These are phyloP conservation scores for Aphaenogaster rudis DNA, from an alignment of 1,140 invertebrate species.

Conservation along the genomic window DNA sequence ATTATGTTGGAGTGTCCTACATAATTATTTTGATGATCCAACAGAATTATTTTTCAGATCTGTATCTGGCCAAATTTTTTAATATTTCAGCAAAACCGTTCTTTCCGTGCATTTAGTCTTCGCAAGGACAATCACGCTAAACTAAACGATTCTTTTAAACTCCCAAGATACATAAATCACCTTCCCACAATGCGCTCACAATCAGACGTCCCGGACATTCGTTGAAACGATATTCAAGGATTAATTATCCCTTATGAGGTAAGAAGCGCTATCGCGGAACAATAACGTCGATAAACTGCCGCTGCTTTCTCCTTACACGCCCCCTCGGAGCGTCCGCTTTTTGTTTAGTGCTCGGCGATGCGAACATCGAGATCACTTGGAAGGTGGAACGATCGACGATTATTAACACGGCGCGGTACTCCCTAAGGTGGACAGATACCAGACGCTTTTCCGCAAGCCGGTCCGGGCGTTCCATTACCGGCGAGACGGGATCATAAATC, in stretches of 20 bases:
- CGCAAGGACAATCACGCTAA: background rate
- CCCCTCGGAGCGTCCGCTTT: background rate
- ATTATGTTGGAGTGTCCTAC: no score
- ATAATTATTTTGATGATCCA: no score
- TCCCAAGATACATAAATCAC: slow-evolving; percentile 9
- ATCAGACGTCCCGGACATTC: slow-evolving; percentile 6
- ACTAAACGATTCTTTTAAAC: background rate
- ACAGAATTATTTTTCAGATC: no score
- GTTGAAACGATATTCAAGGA: slow-evolving; percentile 16
- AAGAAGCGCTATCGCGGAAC: slow-evolving; percentile 3
- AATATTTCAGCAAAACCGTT: no score
- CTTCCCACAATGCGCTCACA: background rate
- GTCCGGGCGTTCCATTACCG: slow-evolving; percentile 68
- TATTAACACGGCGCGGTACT: slow-evolving; percentile 47
- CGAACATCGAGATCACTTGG: slow-evolving; percentile 23
- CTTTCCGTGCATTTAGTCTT: background rate
- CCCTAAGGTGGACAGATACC: slow-evolving; percentile 56
- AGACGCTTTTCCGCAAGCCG: slow-evolving; percentile 68
- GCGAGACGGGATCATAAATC: slow-evolving; percentile 72
- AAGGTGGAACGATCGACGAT: slow-evolving; percentile 49
- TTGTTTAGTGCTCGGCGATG: background rate
- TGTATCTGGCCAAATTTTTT: no score
- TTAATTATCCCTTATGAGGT: slow-evolving; percentile 22
- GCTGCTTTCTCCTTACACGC: slow-evolving; percentile 37
- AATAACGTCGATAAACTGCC: slow-evolving; percentile 36